Conservation (phyloP, 2,797 vertebrate genomes). For the Silurus aristotelis region DNA sequence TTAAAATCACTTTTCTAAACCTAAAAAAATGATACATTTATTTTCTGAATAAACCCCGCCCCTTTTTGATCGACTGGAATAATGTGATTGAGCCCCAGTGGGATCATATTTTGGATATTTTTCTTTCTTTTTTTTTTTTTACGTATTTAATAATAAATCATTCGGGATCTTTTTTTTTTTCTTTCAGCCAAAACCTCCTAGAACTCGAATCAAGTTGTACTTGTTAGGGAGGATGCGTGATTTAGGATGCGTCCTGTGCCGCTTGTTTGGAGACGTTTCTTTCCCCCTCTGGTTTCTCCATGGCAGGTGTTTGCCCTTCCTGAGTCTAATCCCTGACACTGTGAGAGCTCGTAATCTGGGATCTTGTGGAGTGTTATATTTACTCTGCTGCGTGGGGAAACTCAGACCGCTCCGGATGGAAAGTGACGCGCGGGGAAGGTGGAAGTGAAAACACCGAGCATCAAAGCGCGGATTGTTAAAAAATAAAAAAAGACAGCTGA, state of each 20-base stretch:
- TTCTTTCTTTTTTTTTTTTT: no score
- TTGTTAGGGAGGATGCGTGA: background rate
- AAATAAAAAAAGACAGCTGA: background rate
- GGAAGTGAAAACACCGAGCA: background rate
- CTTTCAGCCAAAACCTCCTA: background rate
- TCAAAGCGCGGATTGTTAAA: background rate
- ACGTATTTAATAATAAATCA: background rate
- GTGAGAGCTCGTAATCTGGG: constrained; percentile 57
- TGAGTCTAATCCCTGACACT: constrained; percentile 61
- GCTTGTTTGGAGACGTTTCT: background rate
- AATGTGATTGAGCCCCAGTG: background rate
- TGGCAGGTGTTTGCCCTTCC: constrained; percentile 62
- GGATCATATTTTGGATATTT: background rate
- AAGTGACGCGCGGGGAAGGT: constrained; percentile 29
- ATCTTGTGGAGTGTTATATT: constrained; percentile 50
- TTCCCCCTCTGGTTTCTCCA: background rate
- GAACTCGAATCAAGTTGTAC: background rate
- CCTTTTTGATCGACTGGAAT: background rate
- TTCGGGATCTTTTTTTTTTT: background rate
- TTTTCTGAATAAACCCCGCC: background rate
- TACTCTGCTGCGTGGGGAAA: constrained; percentile 54
- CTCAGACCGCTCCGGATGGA: constrained; percentile 50
- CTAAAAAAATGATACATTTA: background rate
- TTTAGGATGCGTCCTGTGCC: background rate
- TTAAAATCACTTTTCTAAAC: background rate